phyloP scores from a whole-genome alignment of 2,113 vertebrate species.

The Lepus europaeus region DNA sequence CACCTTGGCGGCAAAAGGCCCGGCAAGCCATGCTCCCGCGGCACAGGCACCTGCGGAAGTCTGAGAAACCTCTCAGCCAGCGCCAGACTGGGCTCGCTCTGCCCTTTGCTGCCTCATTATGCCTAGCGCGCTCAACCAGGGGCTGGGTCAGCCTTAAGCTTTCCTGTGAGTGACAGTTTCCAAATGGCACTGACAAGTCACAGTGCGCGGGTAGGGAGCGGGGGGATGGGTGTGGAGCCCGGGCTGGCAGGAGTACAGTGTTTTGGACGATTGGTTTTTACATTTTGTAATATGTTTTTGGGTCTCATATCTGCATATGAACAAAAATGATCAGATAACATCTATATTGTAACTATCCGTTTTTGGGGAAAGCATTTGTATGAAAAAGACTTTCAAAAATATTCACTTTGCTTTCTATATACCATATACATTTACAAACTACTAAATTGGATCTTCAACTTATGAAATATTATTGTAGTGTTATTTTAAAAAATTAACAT shows the following conservation, averaged over 20 bases:
- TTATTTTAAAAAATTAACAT: slow-evolving; percentile 8
- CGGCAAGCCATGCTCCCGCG: too few relatives aligned
- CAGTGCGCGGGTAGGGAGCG: not conserved
- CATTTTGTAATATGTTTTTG: not conserved
- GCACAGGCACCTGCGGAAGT: too few relatives aligned
- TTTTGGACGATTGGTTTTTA: slow-evolving; percentile 2
- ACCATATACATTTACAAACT: not conserved
- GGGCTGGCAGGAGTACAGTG: not conserved
- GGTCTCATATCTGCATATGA: not conserved
- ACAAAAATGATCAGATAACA: slow-evolving; percentile 25
- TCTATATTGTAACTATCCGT: not conserved
- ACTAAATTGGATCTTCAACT: not conserved
- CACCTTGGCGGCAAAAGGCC: too few relatives aligned
- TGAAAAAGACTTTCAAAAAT: not conserved
- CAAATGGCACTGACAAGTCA: not conserved
- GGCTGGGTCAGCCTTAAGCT: not conserved
- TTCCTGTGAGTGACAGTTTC: slow-evolving; percentile 49
- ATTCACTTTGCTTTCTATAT: not conserved
- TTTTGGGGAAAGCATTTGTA: not conserved
- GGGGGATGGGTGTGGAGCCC: fast-evolving
- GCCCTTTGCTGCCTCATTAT: too few relatives aligned
- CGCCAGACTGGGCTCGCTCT: not conserved
- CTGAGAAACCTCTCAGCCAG: too few relatives aligned
- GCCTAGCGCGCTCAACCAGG: not conserved
- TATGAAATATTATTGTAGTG: not conserved